phyloP scores from a whole-genome alignment of 2,113 vertebrate species.

The Tapirus terrestris region DNA sequence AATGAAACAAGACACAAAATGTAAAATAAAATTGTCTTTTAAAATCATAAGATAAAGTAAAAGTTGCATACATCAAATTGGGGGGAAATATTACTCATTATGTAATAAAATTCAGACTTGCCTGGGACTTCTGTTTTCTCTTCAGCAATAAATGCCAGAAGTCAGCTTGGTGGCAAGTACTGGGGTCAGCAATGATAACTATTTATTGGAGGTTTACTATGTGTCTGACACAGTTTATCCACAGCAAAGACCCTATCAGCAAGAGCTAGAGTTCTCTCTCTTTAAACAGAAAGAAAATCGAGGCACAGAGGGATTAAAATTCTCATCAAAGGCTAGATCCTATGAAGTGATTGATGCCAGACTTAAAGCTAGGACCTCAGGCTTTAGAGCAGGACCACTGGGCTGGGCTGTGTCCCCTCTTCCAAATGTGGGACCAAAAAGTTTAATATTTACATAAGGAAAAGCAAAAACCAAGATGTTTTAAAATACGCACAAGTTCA shows the following conservation, averaged over 20 bases:
- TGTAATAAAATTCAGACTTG: not conserved
- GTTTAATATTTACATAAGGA: not conserved
- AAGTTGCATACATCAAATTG: not conserved
- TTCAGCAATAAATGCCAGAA: not conserved
- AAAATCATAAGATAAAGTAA: slow-evolving; percentile 1
- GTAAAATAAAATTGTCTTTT: not conserved
- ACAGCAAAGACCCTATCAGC: not conserved
- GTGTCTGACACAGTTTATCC: not conserved
- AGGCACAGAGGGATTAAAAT: not conserved
- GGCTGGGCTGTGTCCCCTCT: not conserved
- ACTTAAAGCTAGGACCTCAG: not conserved
- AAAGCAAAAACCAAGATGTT: not conserved
- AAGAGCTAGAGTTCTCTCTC: not conserved
- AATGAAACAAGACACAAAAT: not conserved
- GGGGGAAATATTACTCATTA: not conserved
- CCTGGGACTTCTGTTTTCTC: not conserved
- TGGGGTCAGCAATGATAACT: not conserved
- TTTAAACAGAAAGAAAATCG: not conserved
- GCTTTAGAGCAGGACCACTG: not conserved
- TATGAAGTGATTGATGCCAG: not conserved
- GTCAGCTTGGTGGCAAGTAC: not conserved
- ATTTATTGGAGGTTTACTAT: not conserved
- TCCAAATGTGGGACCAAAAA: not conserved
- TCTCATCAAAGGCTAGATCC: not conserved
- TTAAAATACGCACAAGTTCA: not conserved